Evolutionary conservation across 64 coral and sea anemone species (phyloP).

Genomic region (Actinia equina): DNA sequence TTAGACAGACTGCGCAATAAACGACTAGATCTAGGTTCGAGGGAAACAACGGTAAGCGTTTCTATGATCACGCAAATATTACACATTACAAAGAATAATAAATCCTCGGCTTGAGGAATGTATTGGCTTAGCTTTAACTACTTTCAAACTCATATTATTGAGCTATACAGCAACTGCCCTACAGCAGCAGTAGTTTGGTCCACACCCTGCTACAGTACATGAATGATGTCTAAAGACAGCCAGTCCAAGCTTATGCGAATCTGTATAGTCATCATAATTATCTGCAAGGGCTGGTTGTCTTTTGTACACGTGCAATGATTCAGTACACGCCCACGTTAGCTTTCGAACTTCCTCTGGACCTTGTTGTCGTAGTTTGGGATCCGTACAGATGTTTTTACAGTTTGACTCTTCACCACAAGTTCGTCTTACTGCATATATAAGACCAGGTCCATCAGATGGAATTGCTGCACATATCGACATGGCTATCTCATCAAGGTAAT

Average conservation of each 20-base stretch:
- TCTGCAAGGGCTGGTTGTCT: constrained; percentile 70
- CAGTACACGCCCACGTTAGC: constrained; percentile 64
- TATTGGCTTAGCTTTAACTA: no score
- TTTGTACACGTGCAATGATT: constrained; percentile 84
- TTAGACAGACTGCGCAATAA: no score
- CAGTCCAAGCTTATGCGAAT: constrained; percentile 78
- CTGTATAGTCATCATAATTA: constrained; percentile 81
- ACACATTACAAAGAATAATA: no score
- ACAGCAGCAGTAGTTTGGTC: constrained; percentile 92
- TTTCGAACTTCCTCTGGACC: constrained; percentile 55
- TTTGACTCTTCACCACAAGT: constrained; percentile 51
- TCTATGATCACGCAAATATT: no score
- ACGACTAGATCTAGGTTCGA: no score
- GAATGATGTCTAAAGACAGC: constrained; percentile 81
- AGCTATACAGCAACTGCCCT: constrained; percentile 65
- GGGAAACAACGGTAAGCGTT: no score
- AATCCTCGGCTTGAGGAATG: no score
- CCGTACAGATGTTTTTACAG: constrained; percentile 64
- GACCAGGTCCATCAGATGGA: constrained; percentile 63
- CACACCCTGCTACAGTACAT: constrained; percentile 65
- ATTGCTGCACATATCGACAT: constrained; percentile 73
- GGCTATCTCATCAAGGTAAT: constrained; percentile 80
- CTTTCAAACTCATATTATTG: no score
- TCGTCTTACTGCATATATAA: constrained; percentile 67
- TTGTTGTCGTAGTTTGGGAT: constrained; percentile 62